phyloP scores from a whole-genome alignment of 2,888 invertebrate species.

The Cryptosula pallasiana region DNA sequence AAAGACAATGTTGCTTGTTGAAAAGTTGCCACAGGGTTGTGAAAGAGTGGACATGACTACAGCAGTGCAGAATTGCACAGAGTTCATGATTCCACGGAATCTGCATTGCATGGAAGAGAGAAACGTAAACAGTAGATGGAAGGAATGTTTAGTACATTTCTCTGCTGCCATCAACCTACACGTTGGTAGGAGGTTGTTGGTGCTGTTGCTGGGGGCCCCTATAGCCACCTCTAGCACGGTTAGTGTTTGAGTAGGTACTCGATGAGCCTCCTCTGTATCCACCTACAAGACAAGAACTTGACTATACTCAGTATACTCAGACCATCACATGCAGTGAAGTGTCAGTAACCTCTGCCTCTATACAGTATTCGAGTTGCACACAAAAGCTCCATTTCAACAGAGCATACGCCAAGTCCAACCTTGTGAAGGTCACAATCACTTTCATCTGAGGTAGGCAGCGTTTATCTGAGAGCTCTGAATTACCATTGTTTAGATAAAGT shows the following conservation, averaged over 20 bases:
- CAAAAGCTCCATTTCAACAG: no score
- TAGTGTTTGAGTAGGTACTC: background rate
- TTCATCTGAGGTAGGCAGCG: no score
- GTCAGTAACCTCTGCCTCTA: no score
- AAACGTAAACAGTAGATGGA: background rate
- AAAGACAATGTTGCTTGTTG: constrained; percentile 22
- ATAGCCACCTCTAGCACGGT: background rate
- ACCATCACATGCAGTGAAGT: no score
- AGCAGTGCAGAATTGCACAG: background rate
- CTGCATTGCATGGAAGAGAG: background rate
- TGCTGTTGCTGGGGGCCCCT: background rate
- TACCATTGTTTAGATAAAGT: no score
- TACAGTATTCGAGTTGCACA: no score
- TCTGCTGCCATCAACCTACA: background rate
- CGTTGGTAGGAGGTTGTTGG: background rate
- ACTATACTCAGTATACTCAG: no score
- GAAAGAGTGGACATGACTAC: background rate
- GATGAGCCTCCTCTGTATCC: constrained; percentile 17
- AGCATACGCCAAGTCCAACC: no score
- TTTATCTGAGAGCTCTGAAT: no score
- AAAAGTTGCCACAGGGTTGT: background rate
- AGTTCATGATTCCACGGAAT: background rate
- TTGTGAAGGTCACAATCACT: no score
- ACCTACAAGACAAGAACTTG: background rate
- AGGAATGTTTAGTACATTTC: constrained; percentile 12